Evolutionary conservation across 2,888 invertebrate genomes (phyloP), one percentile per base, ranked within the genome.

Genomic region (Campaea margaritaria): DNA sequence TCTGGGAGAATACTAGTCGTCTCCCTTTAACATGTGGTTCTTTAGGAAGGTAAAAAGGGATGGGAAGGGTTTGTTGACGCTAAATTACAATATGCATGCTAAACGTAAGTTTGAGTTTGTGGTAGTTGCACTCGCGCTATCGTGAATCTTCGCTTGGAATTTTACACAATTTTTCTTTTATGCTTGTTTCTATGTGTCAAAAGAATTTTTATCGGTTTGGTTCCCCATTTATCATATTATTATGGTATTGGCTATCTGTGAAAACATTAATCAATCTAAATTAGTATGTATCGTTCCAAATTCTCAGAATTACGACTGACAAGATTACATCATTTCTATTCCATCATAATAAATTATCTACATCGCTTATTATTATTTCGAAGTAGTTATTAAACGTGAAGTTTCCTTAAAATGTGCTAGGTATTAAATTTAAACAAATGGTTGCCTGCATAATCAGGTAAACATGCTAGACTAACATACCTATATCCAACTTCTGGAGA

Each of bases 1-100:
- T 63, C 48, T 45, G 49, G 45, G 62, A 51, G 60, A 64, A 58
- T 56, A 49, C 31, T 57, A 48, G 51, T 21, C 16, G 47, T 64
- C 62, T 64, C 65, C 42, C 38, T 67, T 61, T 42, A 51, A 16
- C 58, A 9, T 16, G 44, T 15, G 14, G 34, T 49, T 15, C 13
- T 39, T 46, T 39, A n/a, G 13, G 8, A 15, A 1, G 48, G 2
- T 15, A 51, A 50, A 62, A 13, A 62, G 47, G 46, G 65, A 62
- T 10, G 28, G 51, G 12, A 39, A 51, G 31, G 52, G 59, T 50
- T 62, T 61, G 51, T 58, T 61, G 62, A 58, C 54, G 58, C 58
- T 56, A 16, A 53, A 42, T 38, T 61, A 58, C 58, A 27, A 60
- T 62, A 54, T 60, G 48, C 38, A 46, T 44, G 38, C 16, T 41